Evolutionary conservation across 2,113 vertebrate genomes (phyloP), one percentile per base, ranked within the genome.

Genomic region (Alosa alosa): DNA sequence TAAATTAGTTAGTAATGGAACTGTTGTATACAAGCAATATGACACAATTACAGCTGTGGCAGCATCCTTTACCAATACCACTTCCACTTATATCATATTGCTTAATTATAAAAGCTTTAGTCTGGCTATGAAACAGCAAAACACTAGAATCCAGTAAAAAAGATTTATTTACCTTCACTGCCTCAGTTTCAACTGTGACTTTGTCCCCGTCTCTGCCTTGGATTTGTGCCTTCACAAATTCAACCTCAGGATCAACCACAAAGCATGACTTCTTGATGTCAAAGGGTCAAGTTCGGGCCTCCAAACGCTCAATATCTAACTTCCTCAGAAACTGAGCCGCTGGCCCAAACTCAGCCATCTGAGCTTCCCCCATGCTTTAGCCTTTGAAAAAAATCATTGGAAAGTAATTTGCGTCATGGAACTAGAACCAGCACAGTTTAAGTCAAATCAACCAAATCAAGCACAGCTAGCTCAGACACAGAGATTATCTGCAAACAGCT

Each of bases 121-220:
- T n/a, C n/a, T n/a, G n/a, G n/a, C 17, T 0, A 81, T 45, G 81
- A 4, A 41, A 60, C 44, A n/a, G n/a, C n/a, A n/a, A n/a, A n/a
- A n/a, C n/a, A n/a, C n/a, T n/a, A n/a, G 4, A 22, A 60, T 22
- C 22, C 20, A 68, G 68, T 39, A 17, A 39, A 36, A 75, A 2
- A 18, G 95, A 94, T 81, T 95, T 95, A 20, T 94, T 39, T 84
- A 96, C 96, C 93, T 92, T 93, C 89, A 94, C 94, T 46, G 85
- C 44, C 46, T 95, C 94, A 0, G 95, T 97, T 22, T 97, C 95
- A 0, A 93, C 96, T 0, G 96, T 97, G 92, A 93, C 90, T 91
- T 95, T 96, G 88, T 94, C 94, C 44, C 95, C 95, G 2, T 96
- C 95, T 44, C 92, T 91, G 89, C 93, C 92, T 25, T 87, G 0